Base-by-base conservation (phyloP, 2,797 vertebrate genomes). In the Catostomus latipinnis region DNA sequence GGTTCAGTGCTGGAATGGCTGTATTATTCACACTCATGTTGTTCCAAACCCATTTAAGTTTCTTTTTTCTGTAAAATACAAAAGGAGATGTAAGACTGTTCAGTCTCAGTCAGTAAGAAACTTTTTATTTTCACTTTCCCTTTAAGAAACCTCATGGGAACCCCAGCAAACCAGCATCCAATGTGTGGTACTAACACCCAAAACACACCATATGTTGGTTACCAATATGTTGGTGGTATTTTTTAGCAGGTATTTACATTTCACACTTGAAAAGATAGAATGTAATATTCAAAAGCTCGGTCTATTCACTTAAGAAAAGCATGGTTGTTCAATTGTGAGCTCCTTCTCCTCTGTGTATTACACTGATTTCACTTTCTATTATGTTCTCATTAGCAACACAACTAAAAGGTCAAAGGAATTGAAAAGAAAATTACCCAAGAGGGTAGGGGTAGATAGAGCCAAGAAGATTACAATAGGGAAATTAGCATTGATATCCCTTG, bases 381-480 rank as follows among this genome's bases (percentile, higher is more conserved):
- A 62, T 78, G 50, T 50, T 72, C 52, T 72, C 60, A 79, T 79
- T 66, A 75, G 22, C 57, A 74, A 74, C 71, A 74, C 57, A 74
- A 74, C 22, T 56, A 74, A 54, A 74, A 74, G 60, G 72, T 74
- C 72, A 74, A 54, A 74, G 18, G n/a, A 74, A 74, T 22, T 54
- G 60, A 74, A 74, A 74, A 45, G 48, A 53, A 74, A 74, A 74
- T 74, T 74, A 50, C 72, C 49, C 50, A 4, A 45, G 73, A 75
- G 73, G 49, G 45, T 66, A 66, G 60, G n/a, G 60, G n/a, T 54
- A 75, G 61, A 65, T 54, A 48, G 60, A 66, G 73, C 50, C 50
- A 75, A 75, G 73, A 54, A 75, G 65, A 75, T 75, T 46, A 66
- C 50, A 75, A 45, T 75, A 22, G 65, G 61, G 46, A 75, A 75